phyloP scores from a whole-genome alignment of 2,113 vertebrate species.

The Oncorhynchus masou region DNA sequence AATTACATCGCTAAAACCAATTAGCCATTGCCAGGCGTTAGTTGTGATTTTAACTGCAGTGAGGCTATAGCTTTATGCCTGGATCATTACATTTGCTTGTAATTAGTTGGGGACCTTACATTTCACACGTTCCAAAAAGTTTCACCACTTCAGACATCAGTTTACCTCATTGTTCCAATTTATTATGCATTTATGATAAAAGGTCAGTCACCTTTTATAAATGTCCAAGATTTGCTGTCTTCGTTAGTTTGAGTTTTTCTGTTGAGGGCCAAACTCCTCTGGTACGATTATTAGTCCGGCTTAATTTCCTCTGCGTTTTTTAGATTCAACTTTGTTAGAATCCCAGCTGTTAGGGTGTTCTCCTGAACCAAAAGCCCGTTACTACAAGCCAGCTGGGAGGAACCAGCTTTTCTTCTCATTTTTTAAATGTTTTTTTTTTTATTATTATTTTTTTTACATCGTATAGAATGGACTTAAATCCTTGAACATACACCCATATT shows the following conservation, averaged over 20 bases:
- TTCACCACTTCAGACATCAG: conserved; percentile 4
- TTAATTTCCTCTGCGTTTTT: not conserved
- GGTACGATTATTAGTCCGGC: not conserved
- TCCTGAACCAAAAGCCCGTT: conserved; percentile 31
- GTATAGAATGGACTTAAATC: not conserved
- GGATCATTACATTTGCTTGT: conserved; percentile 14
- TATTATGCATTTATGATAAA: conserved; percentile 29
- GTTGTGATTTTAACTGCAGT: conserved; percentile 1
- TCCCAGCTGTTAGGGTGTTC: not conserved
- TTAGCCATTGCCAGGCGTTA: conserved; percentile 13
- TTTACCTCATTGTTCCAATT: not conserved
- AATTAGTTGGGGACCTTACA: conserved; percentile 31
- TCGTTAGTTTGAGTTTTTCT: not conserved
- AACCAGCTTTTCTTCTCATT: not conserved
- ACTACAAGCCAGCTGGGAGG: not conserved
- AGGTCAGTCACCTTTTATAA: conserved; percentile 13
- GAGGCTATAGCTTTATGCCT: conserved; percentile 8
- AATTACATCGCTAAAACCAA: conserved; percentile 20
- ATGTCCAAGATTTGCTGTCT: not conserved
- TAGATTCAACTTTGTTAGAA: not conserved
- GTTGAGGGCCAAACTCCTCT: not conserved
- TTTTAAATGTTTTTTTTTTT: too few species aligned
- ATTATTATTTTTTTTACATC: not conserved
- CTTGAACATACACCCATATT: not conserved
- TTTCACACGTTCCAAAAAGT: conserved; percentile 2